Evolutionary conservation across 2,888 invertebrate genomes (phyloP).

Genomic region (Apamea monoglypha): DNA sequence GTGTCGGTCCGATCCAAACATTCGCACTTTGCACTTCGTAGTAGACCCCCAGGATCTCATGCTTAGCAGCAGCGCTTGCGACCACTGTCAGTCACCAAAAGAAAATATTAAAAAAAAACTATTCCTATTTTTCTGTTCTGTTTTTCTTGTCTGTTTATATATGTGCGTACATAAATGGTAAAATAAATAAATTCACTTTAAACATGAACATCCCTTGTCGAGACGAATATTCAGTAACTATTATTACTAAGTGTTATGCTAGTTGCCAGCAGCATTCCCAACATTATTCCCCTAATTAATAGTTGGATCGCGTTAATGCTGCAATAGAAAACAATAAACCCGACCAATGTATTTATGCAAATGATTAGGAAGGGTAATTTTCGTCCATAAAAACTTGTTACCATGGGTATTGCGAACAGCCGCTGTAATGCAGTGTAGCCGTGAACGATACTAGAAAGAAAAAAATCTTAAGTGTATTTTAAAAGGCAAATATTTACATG

Average conservation of each 20-base stretch:
- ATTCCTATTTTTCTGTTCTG: too few relatives aligned
- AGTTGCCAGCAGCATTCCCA: constrained; percentile 56
- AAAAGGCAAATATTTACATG: constrained; percentile 30
- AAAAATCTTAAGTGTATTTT: not conserved
- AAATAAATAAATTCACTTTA: constrained; percentile 36
- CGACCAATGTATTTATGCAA: constrained; percentile 64
- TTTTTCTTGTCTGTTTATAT: too few relatives aligned
- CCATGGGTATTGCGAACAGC: constrained; percentile 69
- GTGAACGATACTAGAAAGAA: constrained; percentile 66
- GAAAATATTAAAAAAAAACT: constrained; percentile 21
- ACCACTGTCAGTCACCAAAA: not conserved
- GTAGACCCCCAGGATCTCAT: too few relatives aligned
- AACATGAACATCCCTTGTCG: constrained; percentile 9
- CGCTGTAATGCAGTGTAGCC: constrained; percentile 67
- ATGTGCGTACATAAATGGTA: too few relatives aligned
- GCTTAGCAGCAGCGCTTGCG: not conserved
- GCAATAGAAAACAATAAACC: constrained; percentile 65
- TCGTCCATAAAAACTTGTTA: constrained; percentile 64
- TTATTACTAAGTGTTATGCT: constrained; percentile 41
- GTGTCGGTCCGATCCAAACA: too few relatives aligned
- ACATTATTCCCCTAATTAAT: constrained; percentile 65
- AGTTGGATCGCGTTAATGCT: constrained; percentile 62
- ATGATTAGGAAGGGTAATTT: constrained; percentile 69
- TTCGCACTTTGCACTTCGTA: too few relatives aligned
- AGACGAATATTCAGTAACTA: constrained; percentile 15